A percentile compares a stretch with the other conserved stretches of the same genome.
These are phyloP conservation scores for Otis tarda DNA, from an alignment of 2,113 vertebrate species.

Conservation along the genomic window DNA sequence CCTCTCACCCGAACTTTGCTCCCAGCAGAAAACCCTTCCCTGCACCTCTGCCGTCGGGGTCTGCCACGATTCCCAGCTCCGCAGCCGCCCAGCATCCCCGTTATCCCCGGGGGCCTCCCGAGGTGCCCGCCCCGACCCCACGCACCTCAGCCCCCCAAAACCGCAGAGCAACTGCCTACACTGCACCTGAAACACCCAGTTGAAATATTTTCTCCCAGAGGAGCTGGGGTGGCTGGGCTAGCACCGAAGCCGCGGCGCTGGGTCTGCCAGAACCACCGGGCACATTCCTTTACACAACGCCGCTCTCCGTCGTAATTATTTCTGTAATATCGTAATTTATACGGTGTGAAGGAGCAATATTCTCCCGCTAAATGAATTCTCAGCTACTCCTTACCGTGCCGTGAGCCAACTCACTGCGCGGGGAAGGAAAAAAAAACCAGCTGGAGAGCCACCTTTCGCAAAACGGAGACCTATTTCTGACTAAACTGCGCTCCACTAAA, in stretches of 20 bases:
- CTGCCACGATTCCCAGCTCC: neutral
- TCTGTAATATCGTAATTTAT: slow-evolving; percentile 10
- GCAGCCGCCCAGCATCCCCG: fast-evolving
- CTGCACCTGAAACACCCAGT: neutral
- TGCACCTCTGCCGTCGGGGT: fast-evolving
- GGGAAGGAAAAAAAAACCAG: neutral
- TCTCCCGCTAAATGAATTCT: slow-evolving; percentile 59
- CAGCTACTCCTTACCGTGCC: neutral
- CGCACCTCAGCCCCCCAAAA: neutral
- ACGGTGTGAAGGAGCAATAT: slow-evolving; percentile 46
- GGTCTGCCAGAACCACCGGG: neutral
- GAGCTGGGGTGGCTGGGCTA: neutral
- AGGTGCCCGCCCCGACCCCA: neutral
- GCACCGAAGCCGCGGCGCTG: fast-evolving
- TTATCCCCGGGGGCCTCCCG: neutral
- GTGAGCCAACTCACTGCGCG: neutral
- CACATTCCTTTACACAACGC: neutral
- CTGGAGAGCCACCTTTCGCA: slow-evolving; percentile 24
- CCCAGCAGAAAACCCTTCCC: neutral
- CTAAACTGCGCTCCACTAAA: slow-evolving; percentile 30
- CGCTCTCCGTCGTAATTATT: neutral
- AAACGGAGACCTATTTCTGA: slow-evolving; percentile 18
- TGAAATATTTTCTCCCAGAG: neutral
- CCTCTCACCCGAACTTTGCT: neutral
- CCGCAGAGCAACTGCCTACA: fast-evolving